Evolutionary conservation across 1,140 invertebrate genomes (phyloP), one percentile per base, ranked within the genome.

Genomic region (Drosophila auraria): DNA sequence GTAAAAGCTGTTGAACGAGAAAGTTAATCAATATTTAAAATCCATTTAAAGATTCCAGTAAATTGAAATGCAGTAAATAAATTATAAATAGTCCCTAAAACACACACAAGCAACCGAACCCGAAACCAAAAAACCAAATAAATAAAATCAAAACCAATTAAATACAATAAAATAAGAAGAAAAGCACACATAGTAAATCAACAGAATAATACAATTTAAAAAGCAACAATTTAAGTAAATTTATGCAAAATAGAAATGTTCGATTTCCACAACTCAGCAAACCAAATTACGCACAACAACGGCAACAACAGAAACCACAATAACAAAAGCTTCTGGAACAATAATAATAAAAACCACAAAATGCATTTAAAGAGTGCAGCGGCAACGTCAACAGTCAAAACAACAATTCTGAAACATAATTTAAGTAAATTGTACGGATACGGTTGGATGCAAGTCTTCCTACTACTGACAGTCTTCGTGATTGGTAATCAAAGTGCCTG

Each of bases 401-500:
- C 81, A 80, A 77, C 78, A 74, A 76, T 71, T 71, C 61, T 62
- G 50, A 80, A 63, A 66, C 64, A 80, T 73, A 75, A 57, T 64
- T 72, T 80, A 73, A 63, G 66, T 49, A 70, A 69, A 65, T 72
- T 33, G 51, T 73, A 66, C 64, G 81, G 78, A 68, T 60, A 56
- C 44, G 74, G 74, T 66, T 86, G 78, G 86, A 82, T 83, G 83
- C 89, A 92, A 87, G 89, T 92, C 91, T 92, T 93, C 90, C 92
- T 93, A 78, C 78, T 93, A 90, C 80, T 93, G 78, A 90, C 90
- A 82, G 68, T 93, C 70, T 87, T 82, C 80, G 92, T 93, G 84
- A 92, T 93, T 90, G 92, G 92, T 87, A 93, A 93, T 92, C 83
- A 91, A 93, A 93, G 92, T 93, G 95, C 96, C 81, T 97, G 96